Conservation (phyloP, 1,140 invertebrate genomes). For the Trachymyrmex cornetzi region DNA sequence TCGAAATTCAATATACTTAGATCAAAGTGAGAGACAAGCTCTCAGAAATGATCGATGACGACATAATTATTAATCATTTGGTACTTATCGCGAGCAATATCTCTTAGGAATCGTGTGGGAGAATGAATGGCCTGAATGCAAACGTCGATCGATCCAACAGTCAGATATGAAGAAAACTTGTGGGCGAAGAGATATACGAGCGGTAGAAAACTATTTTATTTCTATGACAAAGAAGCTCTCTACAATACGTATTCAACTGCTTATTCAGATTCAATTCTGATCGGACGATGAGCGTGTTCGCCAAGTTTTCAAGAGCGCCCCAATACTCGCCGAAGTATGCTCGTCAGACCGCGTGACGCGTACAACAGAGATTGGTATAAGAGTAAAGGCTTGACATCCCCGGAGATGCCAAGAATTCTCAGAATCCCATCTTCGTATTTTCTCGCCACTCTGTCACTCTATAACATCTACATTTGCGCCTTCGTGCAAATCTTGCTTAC, state of each 20-base stretch:
- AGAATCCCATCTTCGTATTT: conserved; percentile 46
- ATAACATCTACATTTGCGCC: conserved; percentile 34
- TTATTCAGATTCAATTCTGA: conserved; percentile 67
- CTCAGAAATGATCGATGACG: conserved; percentile 44
- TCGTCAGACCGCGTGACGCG: conserved; percentile 35
- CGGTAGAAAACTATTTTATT: conserved; percentile 31
- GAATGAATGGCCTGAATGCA: conserved; percentile 30
- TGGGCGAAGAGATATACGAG: neutral
- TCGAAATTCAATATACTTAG: conserved; percentile 38
- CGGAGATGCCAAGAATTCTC: conserved; percentile 58
- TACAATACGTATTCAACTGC: conserved; percentile 53
- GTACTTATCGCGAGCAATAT: conserved; percentile 46
- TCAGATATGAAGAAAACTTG: conserved; percentile 42
- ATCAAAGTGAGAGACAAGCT: neutral
- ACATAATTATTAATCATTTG: conserved; percentile 57
- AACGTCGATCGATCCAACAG: conserved; percentile 27
- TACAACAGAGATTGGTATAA: conserved; percentile 45
- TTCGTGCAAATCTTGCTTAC: neutral
- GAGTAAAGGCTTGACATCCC: conserved; percentile 24
- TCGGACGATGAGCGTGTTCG: conserved; percentile 36
- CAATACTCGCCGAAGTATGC: neutral
- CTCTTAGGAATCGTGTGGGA: conserved; percentile 22
- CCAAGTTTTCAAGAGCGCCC: conserved; percentile 1
- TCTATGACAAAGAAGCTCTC: conserved; percentile 17
- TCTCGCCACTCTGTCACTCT: neutral